phyloP scores from a whole-genome alignment of 2,888 invertebrate genomes.

The Ptychoptera contaminata region DNA sequence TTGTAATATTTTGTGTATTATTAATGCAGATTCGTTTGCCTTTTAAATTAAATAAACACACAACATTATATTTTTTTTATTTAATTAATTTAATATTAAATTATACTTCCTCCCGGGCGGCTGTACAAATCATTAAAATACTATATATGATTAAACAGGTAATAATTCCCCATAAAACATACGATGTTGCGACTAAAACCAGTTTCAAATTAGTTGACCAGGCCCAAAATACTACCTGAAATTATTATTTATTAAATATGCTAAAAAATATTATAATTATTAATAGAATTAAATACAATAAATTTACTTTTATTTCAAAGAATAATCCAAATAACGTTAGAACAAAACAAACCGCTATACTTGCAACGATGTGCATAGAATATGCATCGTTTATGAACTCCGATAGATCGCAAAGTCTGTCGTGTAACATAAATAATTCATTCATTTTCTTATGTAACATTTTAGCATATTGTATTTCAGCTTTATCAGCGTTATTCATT shows the following conservation, averaged over 20 bases:
- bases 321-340: constrained; percentile 28
- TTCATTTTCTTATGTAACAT: constrained; percentile 16
- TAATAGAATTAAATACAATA: not conserved
- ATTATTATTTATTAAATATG: too few species aligned
- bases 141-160: constrained; percentile 20
- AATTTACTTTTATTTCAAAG: constrained; percentile 25
- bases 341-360: constrained; percentile 26
- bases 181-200: constrained; percentile 22
- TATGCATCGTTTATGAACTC: constrained; percentile 23
- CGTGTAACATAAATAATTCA: constrained; percentile 25
- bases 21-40: constrained; percentile 27
- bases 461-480: constrained; percentile 3
- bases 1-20: constrained; percentile 31
- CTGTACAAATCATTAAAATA: constrained; percentile 16
- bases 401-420: constrained; percentile 24
- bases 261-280: too few species aligned
- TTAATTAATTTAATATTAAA: not conserved
- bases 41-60: constrained; percentile 20
- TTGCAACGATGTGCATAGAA: constrained; percentile 26
- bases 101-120: constrained; percentile 2
- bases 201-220: constrained; percentile 20
- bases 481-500: constrained; percentile 2
- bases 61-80: constrained; percentile 24
- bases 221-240: constrained; percentile 18
- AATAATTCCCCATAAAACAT: constrained; percentile 22